These are phyloP conservation scores for Dryadula phaetusa DNA, from an alignment of 2,888 invertebrate species.

Conservation along the genomic window DNA sequence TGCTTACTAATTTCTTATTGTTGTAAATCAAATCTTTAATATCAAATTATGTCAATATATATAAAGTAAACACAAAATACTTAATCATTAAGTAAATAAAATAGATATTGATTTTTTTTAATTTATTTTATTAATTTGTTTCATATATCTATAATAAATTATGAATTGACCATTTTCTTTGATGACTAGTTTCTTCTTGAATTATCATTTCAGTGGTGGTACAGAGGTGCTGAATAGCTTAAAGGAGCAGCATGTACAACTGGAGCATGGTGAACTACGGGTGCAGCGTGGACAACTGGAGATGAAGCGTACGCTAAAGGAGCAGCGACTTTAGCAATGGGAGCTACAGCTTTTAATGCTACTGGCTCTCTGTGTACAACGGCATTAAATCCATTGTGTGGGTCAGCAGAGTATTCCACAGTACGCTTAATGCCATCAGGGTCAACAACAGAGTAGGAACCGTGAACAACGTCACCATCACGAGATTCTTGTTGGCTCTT, in stretches of 20 bases:
- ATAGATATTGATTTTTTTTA: not conserved
- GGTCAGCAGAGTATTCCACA: constrained; percentile 74
- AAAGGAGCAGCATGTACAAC: constrained; percentile 51
- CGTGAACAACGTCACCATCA: constrained; percentile 72
- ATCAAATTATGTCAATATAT: too few species aligned
- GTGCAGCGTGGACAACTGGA: constrained; percentile 53
- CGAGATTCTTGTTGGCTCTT: constrained; percentile 72
- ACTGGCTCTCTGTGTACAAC: constrained; percentile 72
- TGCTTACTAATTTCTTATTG: too few species aligned
- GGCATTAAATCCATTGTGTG: constrained; percentile 73
- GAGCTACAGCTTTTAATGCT: constrained; percentile 54
- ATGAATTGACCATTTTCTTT: constrained; percentile 31
- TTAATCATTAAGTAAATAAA: not conserved
- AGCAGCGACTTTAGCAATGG: constrained; percentile 55
- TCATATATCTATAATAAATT: constrained; percentile 34
- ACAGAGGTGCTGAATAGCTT: constrained; percentile 85
- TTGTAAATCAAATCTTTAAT: too few species aligned
- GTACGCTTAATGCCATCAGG: constrained; percentile 73
- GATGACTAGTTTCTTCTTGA: constrained; percentile 53
- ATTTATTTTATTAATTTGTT: constrained; percentile 21
- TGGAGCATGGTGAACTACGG: constrained; percentile 44
- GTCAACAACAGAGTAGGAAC: constrained; percentile 71
- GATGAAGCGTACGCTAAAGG: constrained; percentile 54
- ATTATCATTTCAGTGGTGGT: constrained; percentile 77
- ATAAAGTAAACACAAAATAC: not conserved